phyloP scores from a whole-genome alignment of 1,140 invertebrate species.

The Bombus waltoni region DNA sequence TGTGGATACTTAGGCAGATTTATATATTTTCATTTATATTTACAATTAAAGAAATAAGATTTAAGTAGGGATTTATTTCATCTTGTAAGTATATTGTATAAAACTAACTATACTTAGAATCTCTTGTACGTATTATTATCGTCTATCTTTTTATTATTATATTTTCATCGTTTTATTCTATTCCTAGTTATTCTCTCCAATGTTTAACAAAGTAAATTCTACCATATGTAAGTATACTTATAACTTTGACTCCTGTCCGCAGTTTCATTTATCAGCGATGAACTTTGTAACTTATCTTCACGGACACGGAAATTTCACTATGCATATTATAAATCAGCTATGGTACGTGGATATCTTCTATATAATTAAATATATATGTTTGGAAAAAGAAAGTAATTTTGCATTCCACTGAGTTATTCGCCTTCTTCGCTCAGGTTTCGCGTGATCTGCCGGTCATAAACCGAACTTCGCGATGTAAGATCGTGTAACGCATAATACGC shows the following conservation, averaged over 20 bases:
- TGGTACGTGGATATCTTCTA: neutral
- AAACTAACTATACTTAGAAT: neutral
- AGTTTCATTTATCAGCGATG: too few relatives aligned
- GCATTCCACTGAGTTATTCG: neutral
- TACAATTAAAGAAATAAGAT: too few relatives aligned
- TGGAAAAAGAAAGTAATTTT: neutral
- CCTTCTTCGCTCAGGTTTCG: neutral
- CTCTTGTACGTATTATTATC: too few relatives aligned
- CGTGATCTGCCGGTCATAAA: neutral
- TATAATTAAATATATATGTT: too few relatives aligned
- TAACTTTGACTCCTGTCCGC: too few relatives aligned
- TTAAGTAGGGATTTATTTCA: neutral
- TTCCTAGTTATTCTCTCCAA: accelerated
- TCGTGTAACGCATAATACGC: neutral
- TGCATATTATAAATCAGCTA: neutral
- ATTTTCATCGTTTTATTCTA: neutral
- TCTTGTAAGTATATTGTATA: neutral
- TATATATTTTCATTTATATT: too few relatives aligned
- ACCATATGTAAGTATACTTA: too few relatives aligned
- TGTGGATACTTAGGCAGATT: neutral
- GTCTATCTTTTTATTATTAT: neutral
- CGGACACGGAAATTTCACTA: neutral
- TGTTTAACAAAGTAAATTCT: neutral
- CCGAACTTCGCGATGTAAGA: neutral
- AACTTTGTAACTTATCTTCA: neutral